Conservation (phyloP, 2,113 vertebrate species). For the Rhipidura dahli region DNA sequence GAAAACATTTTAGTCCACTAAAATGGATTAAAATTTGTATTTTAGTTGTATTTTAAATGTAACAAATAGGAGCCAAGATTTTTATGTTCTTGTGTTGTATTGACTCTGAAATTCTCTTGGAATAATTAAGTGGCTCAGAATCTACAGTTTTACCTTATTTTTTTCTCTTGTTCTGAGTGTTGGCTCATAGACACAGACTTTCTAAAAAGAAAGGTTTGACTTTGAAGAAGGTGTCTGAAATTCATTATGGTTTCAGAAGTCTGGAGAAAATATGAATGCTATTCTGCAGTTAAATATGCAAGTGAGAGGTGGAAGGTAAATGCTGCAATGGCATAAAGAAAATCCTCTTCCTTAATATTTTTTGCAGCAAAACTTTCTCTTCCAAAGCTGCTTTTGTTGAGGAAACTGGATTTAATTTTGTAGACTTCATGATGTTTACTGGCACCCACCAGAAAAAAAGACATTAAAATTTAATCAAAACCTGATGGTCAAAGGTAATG, state of each 20-base stretch:
- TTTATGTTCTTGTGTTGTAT: not conserved
- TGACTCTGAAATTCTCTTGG: not conserved
- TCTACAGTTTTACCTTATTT: not conserved
- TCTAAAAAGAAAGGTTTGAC: not conserved
- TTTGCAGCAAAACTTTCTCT: not conserved
- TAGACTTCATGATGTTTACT: not conserved
- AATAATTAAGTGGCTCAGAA: not conserved
- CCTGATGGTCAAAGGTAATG: not conserved
- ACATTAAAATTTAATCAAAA: not conserved
- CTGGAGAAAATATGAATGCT: not conserved
- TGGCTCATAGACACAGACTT: not conserved
- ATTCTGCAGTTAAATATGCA: not conserved
- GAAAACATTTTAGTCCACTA: not conserved
- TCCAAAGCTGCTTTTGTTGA: not conserved
- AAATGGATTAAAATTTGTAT: too few relatives aligned
- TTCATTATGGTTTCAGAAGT: not conserved
- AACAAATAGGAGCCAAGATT: not conserved
- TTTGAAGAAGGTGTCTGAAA: not conserved
- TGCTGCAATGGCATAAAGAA: not conserved
- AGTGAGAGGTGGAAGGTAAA: not conserved
- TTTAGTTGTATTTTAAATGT: not conserved
- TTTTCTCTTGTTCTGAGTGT: not conserved
- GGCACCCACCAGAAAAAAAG: not conserved
- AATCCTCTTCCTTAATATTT: not conserved
- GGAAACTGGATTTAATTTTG: not conserved